Conservation (phyloP, 2,113 vertebrate genomes). For the Catharus bicknelli region DNA sequence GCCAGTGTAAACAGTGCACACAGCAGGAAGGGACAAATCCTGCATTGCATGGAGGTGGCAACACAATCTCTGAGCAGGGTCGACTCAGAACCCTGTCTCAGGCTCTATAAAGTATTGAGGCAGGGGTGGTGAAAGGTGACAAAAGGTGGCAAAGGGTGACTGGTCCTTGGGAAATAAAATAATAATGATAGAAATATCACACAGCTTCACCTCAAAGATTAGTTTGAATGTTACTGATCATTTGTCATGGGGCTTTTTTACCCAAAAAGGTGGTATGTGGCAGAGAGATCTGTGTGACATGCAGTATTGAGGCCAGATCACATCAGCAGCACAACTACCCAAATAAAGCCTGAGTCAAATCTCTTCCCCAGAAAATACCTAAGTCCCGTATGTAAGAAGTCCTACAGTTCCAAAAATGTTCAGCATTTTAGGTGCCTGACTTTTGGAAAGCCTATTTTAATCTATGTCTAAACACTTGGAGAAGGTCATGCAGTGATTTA, state of each 20-base stretch:
- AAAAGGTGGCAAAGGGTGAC: background rate
- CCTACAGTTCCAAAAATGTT: background rate
- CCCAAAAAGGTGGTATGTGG: background rate
- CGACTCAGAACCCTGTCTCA: background rate
- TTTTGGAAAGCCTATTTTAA: conserved; percentile 2
- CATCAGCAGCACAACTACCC: background rate
- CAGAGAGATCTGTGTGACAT: background rate
- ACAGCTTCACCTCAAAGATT: rapidly evolving
- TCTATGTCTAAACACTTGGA: background rate
- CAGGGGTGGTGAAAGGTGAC: too few relatives aligned
- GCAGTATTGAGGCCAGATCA: background rate
- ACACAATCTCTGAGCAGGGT: rapidly evolving
- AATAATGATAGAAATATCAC: background rate
- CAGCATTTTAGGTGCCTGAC: background rate
- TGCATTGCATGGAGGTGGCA: rapidly evolving
- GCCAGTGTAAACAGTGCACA: background rate
- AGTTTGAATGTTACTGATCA: background rate
- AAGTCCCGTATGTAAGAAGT: background rate
- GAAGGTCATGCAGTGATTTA: background rate
- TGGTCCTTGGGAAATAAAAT: background rate
- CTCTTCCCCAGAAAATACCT: background rate
- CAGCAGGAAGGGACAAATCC: background rate
- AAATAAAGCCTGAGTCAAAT: background rate
- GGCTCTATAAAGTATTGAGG: background rate
- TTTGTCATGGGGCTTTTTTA: background rate